Conservation (phyloP, 2,113 vertebrate genomes). For the Abramis brama region DNA sequence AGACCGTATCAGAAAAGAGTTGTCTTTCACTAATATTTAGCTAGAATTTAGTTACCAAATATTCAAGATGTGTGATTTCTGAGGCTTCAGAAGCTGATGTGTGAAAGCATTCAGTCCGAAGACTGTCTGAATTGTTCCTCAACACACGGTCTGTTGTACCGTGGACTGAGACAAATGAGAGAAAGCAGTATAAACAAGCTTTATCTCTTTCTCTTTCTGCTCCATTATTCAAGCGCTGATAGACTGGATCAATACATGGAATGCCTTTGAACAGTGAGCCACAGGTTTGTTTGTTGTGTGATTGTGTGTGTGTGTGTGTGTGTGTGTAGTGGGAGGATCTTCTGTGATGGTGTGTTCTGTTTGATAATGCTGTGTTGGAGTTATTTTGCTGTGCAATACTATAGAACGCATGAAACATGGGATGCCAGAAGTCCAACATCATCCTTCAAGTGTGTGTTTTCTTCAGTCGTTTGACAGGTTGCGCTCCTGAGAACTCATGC, state of each 20-base stretch:
- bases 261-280: background rate
- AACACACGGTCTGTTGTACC: background rate
- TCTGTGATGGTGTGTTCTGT: slow-evolving; percentile 1
- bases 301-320: background rate
- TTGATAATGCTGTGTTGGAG: background rate
- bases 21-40: background rate
- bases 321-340: background rate
- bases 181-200: background rate
- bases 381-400: background rate
- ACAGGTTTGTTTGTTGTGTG: background rate
- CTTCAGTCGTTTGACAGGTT: slow-evolving; percentile 20
- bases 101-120: slow-evolving; percentile 2
- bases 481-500: background rate
- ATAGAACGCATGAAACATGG: background rate
- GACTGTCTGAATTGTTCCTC: background rate
- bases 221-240: background rate
- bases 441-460: slow-evolving; percentile 4
- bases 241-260: slow-evolving; percentile 23
- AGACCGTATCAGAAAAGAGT: background rate
- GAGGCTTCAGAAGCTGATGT: background rate
- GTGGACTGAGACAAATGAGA: background rate
- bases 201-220: slow-evolving; percentile 13
- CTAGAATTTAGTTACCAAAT: background rate
- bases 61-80: background rate
- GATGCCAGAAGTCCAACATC: slow-evolving; percentile 26